Percentiles rank a stretch among this genome's conserved stretches.
Evolutionary conservation across 2,113 vertebrate species (phyloP).

Genomic region (Todiramphus saurophagus): DNA sequence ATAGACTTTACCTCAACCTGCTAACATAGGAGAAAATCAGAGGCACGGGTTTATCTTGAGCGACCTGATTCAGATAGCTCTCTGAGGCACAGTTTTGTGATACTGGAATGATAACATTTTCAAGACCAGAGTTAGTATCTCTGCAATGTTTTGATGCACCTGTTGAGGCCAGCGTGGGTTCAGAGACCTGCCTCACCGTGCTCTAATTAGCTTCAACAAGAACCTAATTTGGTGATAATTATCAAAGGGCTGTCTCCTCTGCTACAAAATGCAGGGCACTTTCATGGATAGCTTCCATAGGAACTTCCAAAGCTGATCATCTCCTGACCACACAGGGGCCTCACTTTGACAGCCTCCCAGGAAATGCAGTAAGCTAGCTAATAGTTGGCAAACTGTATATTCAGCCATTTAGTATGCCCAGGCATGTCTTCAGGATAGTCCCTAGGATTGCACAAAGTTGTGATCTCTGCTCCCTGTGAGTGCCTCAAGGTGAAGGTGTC

Average conservation of each 20-base stretch:
- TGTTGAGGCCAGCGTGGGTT: neutral
- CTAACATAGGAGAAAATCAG: neutral
- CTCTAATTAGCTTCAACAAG: slow-evolving; percentile 1
- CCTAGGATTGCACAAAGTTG: rapidly evolving
- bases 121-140: neutral
- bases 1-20: neutral
- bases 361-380: neutral
- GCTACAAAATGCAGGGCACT: neutral
- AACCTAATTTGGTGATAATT: neutral
- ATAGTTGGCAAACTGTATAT: neutral
- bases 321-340: neutral
- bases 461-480: neutral
- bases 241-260: neutral
- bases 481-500: neutral
- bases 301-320: neutral
- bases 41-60: neutral
- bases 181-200: neutral
- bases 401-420: neutral
- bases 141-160: neutral
- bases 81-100: neutral
- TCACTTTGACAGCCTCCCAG: neutral
- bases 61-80: neutral
- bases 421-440: neutral
- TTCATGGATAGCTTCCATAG: neutral
- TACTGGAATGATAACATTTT: rapidly evolving